A percentile compares a stretch with the other conserved stretches of the same genome.
phyloP scores from a whole-genome alignment of 2,888 invertebrate genomes.

The Hypomecis punctinalis region DNA sequence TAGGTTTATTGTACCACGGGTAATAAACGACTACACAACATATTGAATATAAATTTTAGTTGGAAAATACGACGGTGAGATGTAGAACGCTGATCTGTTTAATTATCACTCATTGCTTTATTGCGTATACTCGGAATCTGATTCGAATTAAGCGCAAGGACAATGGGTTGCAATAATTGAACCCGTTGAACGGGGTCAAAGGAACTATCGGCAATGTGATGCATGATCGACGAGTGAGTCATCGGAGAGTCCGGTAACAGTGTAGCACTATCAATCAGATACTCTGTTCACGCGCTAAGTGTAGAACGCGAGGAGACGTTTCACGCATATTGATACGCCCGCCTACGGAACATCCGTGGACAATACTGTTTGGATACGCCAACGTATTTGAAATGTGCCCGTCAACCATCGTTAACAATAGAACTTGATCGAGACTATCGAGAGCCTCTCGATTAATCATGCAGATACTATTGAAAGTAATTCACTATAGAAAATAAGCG shows the following conservation, averaged over 20 bases:
- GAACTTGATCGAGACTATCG: constrained; percentile 41
- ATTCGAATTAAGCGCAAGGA: constrained; percentile 77
- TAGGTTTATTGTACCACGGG: constrained; percentile 18
- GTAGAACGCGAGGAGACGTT: constrained; percentile 64
- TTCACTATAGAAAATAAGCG: constrained; percentile 16
- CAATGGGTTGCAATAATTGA: constrained; percentile 71
- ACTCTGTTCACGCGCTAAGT: constrained; percentile 68
- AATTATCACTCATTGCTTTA: constrained; percentile 56
- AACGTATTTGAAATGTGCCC: constrained; percentile 59
- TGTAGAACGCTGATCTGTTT: constrained; percentile 40
- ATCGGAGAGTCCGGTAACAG: constrained; percentile 71
- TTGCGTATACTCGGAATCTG: constrained; percentile 71
- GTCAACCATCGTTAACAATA: constrained; percentile 51
- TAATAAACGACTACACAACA: constrained; percentile 19
- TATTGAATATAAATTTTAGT: constrained; percentile 25
- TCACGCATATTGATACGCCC: constrained; percentile 71
- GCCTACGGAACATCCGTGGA: constrained; percentile 67
- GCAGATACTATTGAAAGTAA: constrained; percentile 28
- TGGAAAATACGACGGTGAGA: constrained; percentile 23
- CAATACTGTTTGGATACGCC: constrained; percentile 60
- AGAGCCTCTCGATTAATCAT: constrained; percentile 42
- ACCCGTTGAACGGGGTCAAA: constrained; percentile 78
- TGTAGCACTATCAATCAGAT: constrained; percentile 67
- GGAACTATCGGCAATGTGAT: constrained; percentile 71
- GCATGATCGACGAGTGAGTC: constrained; percentile 75